Conservation (phyloP, 2,113 vertebrate genomes). For the Gnathonemus echidnorhynchus region DNA sequence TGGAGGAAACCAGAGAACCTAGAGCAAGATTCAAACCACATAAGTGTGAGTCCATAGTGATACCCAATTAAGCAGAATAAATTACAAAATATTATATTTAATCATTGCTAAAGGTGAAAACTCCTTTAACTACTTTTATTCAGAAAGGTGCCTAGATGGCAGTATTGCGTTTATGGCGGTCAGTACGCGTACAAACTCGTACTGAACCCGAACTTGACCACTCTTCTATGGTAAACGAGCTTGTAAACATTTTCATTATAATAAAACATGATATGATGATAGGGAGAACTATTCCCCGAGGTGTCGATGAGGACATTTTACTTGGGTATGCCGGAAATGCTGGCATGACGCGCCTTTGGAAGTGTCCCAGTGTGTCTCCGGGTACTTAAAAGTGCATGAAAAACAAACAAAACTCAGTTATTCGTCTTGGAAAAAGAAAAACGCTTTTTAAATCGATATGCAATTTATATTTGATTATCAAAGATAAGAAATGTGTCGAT, state of each 20-base stretch:
- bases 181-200: neutral
- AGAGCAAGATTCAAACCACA: neutral
- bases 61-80: neutral
- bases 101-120: neutral
- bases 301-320: neutral
- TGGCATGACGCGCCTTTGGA: neutral
- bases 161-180: neutral
- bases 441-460: neutral
- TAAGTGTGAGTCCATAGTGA: neutral
- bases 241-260: neutral
- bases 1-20: neutral
- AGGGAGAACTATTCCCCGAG: neutral
- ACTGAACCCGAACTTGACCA: neutral
- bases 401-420: neutral
- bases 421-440: neutral
- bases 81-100: neutral
- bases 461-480: neutral
- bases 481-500: neutral
- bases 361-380: neutral
- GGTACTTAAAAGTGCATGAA: neutral
- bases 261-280: neutral
- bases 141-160: neutral
- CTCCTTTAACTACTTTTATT: neutral
- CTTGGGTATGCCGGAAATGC: neutral
- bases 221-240: neutral